Percentiles rank a stretch among this genome's conserved stretches.
These are phyloP conservation scores for Mimachlamys varia DNA, from an alignment of 2,888 invertebrate genomes.

Conservation along the genomic window DNA sequence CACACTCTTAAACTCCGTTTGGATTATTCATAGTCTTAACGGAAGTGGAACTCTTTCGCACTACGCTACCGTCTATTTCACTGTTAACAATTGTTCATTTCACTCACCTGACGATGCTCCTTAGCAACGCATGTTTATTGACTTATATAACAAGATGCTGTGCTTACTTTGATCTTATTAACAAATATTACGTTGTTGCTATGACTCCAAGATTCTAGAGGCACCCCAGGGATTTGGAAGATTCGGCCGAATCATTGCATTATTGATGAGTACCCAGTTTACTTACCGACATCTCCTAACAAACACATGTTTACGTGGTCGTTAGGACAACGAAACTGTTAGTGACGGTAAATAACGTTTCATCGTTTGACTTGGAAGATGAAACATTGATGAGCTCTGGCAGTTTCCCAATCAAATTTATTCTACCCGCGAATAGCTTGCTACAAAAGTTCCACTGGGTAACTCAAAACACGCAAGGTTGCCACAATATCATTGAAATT, in stretches of 20 bases:
- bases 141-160: neutral
- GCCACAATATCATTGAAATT: too few relatives aligned
- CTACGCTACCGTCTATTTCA: too few relatives aligned
- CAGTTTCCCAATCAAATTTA: neutral
- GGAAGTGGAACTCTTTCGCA: too few relatives aligned
- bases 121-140: too few relatives aligned
- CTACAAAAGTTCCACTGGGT: too few relatives aligned
- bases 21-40: too few relatives aligned
- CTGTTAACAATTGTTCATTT: too few relatives aligned
- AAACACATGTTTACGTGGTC: neutral
- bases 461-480: too few relatives aligned
- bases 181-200: slow-evolving; percentile 17
- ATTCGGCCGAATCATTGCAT: neutral
- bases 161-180: neutral
- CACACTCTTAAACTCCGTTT: too few relatives aligned
- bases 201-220: neutral
- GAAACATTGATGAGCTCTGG: slow-evolving; percentile 8
- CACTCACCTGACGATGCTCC: too few relatives aligned
- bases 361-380: neutral
- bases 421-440: neutral
- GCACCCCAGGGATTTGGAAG: neutral
- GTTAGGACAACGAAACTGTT: neutral
- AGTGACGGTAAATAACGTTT: neutral
- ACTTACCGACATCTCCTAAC: neutral
- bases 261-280: neutral